Base-by-base conservation (phyloP, 1,140 invertebrate genomes). In the Zaprionus capensis region DNA sequence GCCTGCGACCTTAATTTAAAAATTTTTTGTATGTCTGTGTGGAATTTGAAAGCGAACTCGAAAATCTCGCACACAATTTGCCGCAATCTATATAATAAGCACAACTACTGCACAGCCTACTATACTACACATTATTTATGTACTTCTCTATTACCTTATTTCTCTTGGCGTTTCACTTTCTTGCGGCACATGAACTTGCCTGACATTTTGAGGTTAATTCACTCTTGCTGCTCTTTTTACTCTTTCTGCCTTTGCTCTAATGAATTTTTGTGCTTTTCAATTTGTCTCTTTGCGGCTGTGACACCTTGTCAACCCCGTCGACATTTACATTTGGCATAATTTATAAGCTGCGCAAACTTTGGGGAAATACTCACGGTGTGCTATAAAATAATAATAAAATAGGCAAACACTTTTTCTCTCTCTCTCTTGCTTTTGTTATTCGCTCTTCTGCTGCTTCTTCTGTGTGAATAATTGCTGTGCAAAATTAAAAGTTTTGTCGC, bases 401-500 rank as follows among this genome's bases (percentile, higher is more conserved):
- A 46, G 41, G 41, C 41, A 17, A n/a, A n/a, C 3, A 9, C 4
- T 46, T 46, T 46, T 2, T 4, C 41, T 17, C 41, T 17, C 7
- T 46, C 41, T 46, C 7, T 31, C 31, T 31, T 11, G 28, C 31
- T 34, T 0, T 46, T 44, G 15, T n/a, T 6, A 0, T n/a, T 44
- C 15, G 38, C 6, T 44, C 6, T 31, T 7, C 5, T 15, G 14
- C 38, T 41, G 15, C 38, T 41, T 44, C n/a, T 41, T 56, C 22
- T 66, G 15, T 44, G 26, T 55, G 64, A 78, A 71, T 61, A 82
- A 63, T 85, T 81, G 76, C 53, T 67, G n/a, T 46, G 41, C 68
- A 71, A 82, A 70, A 70, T 58, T 67, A 67, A 81, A 80, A 59
- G 24, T 58, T 83, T 82, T 64, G 20, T 65, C 15, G 53, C 44